These are phyloP conservation scores for Chelonus formosanus DNA, from an alignment of 2,888 invertebrate species.

Conservation along the genomic window DNA sequence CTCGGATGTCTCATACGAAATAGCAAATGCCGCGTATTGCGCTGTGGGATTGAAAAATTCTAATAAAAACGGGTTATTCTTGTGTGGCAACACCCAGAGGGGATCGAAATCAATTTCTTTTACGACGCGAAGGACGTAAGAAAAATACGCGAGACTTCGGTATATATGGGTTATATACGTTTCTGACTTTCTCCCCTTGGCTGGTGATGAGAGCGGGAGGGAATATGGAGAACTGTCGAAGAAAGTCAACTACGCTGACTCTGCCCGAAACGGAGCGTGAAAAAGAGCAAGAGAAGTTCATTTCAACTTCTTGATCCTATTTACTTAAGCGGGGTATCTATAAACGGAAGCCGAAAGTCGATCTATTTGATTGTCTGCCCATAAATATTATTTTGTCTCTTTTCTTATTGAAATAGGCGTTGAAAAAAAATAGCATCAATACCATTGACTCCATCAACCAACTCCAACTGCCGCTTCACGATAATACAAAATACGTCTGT, in stretches of 20 bases:
- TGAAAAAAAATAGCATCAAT: background rate
- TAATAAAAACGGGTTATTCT: conserved; percentile 50
- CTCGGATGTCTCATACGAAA: conserved; percentile 32
- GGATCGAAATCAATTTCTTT: conserved; percentile 49
- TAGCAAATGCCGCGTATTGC: conserved; percentile 40
- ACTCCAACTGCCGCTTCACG: too few species aligned
- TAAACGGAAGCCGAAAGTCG: conserved; percentile 17
- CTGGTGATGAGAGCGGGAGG: conserved; percentile 21
- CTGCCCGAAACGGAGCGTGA: conserved; percentile 27
- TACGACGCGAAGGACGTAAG: conserved; percentile 34
- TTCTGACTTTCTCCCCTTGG: conserved; percentile 22
- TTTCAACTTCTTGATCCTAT: conserved; percentile 29
- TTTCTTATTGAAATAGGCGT: background rate
- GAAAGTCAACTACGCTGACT: conserved; percentile 22
- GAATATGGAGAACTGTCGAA: conserved; percentile 25
- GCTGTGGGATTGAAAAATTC: conserved; percentile 52
- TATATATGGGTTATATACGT: conserved; percentile 16
- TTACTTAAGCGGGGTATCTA: conserved; percentile 25
- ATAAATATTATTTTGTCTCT: conserved; percentile 19
- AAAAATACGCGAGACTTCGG: conserved; percentile 28
- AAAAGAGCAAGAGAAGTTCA: conserved; percentile 25
- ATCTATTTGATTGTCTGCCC: conserved; percentile 12
- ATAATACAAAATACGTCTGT: too few species aligned
- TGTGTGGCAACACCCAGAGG: conserved; percentile 29
- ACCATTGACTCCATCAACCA: background rate